phyloP scores from a whole-genome alignment of 2,113 vertebrate species.

The Anser cygnoides region DNA sequence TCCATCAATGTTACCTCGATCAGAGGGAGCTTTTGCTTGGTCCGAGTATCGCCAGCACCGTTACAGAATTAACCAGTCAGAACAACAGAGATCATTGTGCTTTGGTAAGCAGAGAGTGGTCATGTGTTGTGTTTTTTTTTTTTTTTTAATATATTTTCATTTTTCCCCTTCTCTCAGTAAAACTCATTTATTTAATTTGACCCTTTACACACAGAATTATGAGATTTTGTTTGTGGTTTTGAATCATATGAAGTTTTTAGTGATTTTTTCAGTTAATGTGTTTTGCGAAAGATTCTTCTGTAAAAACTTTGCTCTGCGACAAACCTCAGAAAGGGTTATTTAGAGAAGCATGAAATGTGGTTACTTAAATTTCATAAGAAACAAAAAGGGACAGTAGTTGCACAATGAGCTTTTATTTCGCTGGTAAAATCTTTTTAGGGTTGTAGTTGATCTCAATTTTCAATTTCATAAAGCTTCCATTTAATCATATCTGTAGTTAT shows the following conservation, averaged over 20 bases:
- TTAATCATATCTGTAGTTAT: not conserved
- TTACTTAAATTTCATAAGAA: not conserved
- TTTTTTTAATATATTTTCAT: not conserved
- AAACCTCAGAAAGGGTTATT: not conserved
- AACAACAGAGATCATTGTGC: slow-evolving; percentile 97
- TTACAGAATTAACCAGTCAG: slow-evolving; percentile 92
- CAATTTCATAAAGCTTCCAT: not conserved
- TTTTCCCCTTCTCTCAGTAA: not conserved
- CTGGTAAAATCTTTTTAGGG: not conserved
- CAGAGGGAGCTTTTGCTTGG: slow-evolving; percentile 91
- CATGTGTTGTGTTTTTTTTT: not conserved
- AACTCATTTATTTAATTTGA: not conserved
- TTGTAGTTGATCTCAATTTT: not conserved
- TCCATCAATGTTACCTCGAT: slow-evolving; percentile 95
- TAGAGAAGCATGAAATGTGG: not conserved
- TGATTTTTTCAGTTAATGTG: not conserved
- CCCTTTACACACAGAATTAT: not conserved
- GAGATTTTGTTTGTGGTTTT: not conserved
- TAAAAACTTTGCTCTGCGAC: not conserved
- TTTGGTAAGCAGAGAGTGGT: slow-evolving; percentile 80
- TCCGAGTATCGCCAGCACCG: slow-evolving; percentile 92
- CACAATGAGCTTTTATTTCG: not conserved
- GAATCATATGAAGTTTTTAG: not conserved
- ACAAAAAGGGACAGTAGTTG: not conserved
- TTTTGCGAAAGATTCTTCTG: not conserved